Evolutionary conservation across 2,888 invertebrate species (phyloP).

Genomic region (Spicauda simplicius): DNA sequence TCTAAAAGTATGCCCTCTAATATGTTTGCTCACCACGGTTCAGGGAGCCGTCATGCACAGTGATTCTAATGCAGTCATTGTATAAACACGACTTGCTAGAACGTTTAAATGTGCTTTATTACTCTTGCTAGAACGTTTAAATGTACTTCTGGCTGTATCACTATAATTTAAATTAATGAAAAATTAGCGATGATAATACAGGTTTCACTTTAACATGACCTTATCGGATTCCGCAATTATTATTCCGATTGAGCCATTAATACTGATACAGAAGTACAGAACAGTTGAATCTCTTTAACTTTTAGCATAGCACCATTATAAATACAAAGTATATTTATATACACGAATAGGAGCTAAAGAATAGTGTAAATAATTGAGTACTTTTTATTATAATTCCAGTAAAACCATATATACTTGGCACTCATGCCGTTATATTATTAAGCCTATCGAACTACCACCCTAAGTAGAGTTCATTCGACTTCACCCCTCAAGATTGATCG

Average conservation of each 20-base stretch:
- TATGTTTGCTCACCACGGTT: conserved; percentile 66
- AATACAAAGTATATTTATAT: no score
- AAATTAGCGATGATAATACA: neutral
- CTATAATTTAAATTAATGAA: neutral
- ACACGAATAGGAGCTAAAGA: no score
- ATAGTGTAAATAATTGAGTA: no score
- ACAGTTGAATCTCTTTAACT: no score
- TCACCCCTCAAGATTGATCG: no score
- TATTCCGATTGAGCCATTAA: neutral
- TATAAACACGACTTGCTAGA: conserved; percentile 15
- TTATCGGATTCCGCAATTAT: neutral
- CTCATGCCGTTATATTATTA: no score
- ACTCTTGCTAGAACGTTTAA: neutral
- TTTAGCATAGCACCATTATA: no score
- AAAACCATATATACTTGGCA: no score
- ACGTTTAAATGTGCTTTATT: neutral
- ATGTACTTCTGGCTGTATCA: neutral
- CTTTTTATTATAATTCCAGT: no score
- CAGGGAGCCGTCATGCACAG: conserved; percentile 72
- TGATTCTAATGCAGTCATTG: conserved; percentile 57
- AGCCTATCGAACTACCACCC: no score
- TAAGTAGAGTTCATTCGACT: no score
- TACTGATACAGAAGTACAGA: no score
- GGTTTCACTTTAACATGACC: neutral
- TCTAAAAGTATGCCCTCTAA: conserved; percentile 36